Evolutionary conservation across 2,113 vertebrate species (phyloP).

Genomic region (Gasterosteus aculeatus): DNA sequence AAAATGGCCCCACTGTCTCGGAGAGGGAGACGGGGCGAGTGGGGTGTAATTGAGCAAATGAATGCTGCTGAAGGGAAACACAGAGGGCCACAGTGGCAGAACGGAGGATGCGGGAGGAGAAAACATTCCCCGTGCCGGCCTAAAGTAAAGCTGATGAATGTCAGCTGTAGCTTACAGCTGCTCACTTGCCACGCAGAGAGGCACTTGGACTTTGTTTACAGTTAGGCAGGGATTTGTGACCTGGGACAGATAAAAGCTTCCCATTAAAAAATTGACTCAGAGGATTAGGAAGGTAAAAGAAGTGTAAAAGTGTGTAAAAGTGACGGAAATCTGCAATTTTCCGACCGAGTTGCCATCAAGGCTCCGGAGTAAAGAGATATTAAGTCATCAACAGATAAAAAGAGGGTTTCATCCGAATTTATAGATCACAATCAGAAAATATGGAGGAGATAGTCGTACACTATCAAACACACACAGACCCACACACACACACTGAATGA

Average conservation of each 20-base stretch:
- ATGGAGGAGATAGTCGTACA: background rate
- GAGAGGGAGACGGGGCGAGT: constrained; percentile 9
- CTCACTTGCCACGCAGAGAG: constrained; percentile 45
- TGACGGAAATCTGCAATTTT: constrained; percentile 49
- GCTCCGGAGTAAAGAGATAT: constrained; percentile 45
- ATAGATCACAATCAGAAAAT: constrained; percentile 11
- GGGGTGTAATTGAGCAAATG: constrained; percentile 41
- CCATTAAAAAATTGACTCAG: constrained; percentile 56
- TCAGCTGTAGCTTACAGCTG: constrained; percentile 33
- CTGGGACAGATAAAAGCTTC: constrained; percentile 51
- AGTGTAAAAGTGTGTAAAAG: constrained; percentile 52
- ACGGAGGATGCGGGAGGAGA: constrained; percentile 14
- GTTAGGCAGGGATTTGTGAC: constrained; percentile 25
- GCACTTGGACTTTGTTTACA: constrained; percentile 55
- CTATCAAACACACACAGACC: background rate
- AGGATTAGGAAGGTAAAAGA: constrained; percentile 44
- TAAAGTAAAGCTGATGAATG: constrained; percentile 38
- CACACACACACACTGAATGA: background rate
- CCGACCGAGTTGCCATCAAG: constrained; percentile 18
- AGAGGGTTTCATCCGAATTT: constrained; percentile 24
- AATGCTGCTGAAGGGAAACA: constrained; percentile 25
- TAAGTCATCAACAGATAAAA: constrained; percentile 36
- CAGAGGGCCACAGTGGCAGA: constrained; percentile 8
- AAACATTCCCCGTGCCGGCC: constrained; percentile 6
- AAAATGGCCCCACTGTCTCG: constrained; percentile 10